Base-by-base conservation (phyloP, 2,113 vertebrate genomes). In the Thunnus thynnus region DNA sequence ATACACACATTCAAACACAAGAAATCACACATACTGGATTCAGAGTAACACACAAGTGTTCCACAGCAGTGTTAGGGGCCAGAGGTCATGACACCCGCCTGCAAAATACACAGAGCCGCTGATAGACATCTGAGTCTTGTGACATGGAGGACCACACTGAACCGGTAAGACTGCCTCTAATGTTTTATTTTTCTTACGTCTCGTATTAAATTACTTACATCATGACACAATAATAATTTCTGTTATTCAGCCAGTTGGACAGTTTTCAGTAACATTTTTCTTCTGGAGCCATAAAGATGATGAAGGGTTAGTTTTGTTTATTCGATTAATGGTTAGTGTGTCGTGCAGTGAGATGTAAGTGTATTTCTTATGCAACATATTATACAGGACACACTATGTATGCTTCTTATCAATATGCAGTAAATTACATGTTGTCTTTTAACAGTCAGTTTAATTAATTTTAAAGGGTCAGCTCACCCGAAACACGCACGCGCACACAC, bases 51-150 rank as follows among this genome's bases (percentile, higher is more conserved):
- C 12, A 54, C n/a, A 16, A 22, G 14, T 17, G 13, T 13, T 27
- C 46, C 48, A 22, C 63, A 65, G 22, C 48, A 47, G n/a, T 22
- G 20, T 65, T 25, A 7, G 13, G 16, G 11, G 25, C 63, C 48
- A 62, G 68, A 70, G 72, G 87, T 85, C 80, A 91, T 91, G 90
- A 86, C 84, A 72, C 86, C 75, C 1, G 27, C 18, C 46, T 65
- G 62, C 61, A 87, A 81, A 20, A 62, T 60, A 51, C 41, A 72
- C 78, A 86, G 61, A 77, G 48, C 27, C 32, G 78, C 46, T 55
- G 80, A 85, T 72, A 51, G 69, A 72, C 63, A 79, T 74, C 84
- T 91, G 51, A 69, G 70, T 48, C 25, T 70, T 3, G 47, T 78
- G 62, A 83, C 80, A 58, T 86, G 85, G 88, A 69, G 48, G 27